Conservation (phyloP, 2,797 vertebrate genomes). For the Gymnoscopelus braueri region DNA sequence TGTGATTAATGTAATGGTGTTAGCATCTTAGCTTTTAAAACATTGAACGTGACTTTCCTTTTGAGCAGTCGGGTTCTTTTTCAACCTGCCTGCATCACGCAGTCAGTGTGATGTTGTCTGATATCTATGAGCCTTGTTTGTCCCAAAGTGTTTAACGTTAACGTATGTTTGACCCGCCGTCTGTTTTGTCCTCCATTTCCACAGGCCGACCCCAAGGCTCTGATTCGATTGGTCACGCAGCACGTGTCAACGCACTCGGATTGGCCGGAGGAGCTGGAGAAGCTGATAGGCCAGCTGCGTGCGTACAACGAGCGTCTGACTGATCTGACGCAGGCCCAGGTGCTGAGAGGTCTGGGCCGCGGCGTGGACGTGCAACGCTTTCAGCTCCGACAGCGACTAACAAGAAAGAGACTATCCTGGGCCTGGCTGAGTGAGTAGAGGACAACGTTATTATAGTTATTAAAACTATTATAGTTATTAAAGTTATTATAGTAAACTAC, state of each 20-base stretch:
- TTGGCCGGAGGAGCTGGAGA: constrained; percentile 87
- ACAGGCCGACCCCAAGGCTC: constrained; percentile 89
- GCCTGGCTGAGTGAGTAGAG: constrained; percentile 95
- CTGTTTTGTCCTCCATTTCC: constrained; percentile 10
- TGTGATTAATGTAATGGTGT: too few relatives aligned
- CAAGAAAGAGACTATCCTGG: constrained; percentile 95
- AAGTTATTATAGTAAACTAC: too few relatives aligned
- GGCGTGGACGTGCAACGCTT: constrained; percentile 94
- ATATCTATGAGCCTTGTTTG: too few relatives aligned
- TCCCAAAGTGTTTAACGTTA: not conserved
- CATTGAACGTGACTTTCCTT: too few relatives aligned
- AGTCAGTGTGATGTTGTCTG: too few relatives aligned
- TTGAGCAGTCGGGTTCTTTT: too few relatives aligned
- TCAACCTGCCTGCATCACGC: too few relatives aligned
- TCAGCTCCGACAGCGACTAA: constrained; percentile 90
- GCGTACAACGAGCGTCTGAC: constrained; percentile 90
- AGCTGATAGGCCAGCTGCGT: constrained; percentile 84
- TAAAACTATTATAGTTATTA: too few relatives aligned
- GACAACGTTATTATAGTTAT: too few relatives aligned
- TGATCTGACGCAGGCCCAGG: constrained; percentile 93
- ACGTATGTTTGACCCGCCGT: constrained; percentile 4
- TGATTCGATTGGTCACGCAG: constrained; percentile 88
- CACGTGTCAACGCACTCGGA: constrained; percentile 80
- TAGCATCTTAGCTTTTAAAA: not conserved
- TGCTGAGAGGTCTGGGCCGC: constrained; percentile 90